Conservation (phyloP, 2,797 vertebrate species). For the Botia almorhae region DNA sequence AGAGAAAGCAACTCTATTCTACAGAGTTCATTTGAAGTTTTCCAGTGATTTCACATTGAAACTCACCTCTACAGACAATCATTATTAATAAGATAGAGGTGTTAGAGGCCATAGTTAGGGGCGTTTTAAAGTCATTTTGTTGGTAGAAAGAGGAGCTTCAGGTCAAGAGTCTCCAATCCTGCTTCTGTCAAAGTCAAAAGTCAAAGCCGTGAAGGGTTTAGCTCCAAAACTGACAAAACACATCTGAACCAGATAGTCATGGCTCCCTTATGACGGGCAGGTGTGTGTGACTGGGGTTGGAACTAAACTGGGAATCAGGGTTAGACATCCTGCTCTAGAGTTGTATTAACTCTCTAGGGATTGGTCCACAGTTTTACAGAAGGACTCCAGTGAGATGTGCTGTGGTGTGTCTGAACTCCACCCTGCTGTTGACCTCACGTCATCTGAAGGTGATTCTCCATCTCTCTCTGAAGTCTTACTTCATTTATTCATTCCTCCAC, state of each 20-base stretch:
- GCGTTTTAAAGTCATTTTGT: not conserved
- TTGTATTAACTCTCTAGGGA: not conserved
- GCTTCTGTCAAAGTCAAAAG: no score
- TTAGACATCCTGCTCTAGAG: not conserved
- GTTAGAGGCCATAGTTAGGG: not conserved
- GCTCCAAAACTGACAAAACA: not conserved
- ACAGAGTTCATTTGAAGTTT: slow-evolving; percentile 16
- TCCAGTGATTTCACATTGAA: not conserved
- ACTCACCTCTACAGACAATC: not conserved
- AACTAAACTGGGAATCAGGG: not conserved
- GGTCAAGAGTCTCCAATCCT: no score
- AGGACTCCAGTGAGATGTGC: not conserved
- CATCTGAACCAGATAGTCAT: not conserved
- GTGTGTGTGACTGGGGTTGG: no score
- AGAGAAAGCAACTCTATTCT: not conserved
- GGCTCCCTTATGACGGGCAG: not conserved
- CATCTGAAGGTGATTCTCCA: slow-evolving; percentile 46
- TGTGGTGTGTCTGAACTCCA: not conserved
- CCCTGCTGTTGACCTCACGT: slow-evolving; percentile 7
- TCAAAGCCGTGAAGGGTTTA: no score
- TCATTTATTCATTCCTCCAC: slow-evolving; percentile 77
- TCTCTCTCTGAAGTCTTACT: slow-evolving; percentile 71
- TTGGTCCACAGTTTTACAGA: not conserved
- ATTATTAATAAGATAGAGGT: not conserved
- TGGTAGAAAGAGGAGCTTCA: no score